phyloP scores from a whole-genome alignment of 2,888 invertebrate species.

The Hofmannophila pseudospretella region DNA sequence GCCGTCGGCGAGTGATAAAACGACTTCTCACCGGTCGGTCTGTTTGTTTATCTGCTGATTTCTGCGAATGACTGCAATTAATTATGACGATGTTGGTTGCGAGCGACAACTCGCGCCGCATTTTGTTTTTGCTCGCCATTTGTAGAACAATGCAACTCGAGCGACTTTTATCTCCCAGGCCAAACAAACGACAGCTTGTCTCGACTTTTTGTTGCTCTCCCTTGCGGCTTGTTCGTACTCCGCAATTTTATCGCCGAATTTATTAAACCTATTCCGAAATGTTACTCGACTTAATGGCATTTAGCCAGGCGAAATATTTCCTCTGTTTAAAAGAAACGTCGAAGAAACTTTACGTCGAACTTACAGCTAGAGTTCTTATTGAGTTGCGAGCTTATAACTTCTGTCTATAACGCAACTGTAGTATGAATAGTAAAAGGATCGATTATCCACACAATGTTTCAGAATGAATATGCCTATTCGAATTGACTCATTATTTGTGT shows the following conservation, averaged over 20 bases:
- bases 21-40: constrained; percentile 45
- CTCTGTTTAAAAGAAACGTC: constrained; percentile 23
- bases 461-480: constrained; percentile 30
- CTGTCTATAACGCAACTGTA: neutral
- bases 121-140: constrained; percentile 66
- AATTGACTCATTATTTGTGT: constrained; percentile 61
- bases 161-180: constrained; percentile 57
- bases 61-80: constrained; percentile 69
- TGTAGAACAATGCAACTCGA: constrained; percentile 64
- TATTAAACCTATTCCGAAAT: constrained; percentile 45
- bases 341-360: constrained; percentile 16
- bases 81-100: constrained; percentile 51
- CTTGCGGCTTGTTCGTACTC: constrained; percentile 25
- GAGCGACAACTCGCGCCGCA: constrained; percentile 29
- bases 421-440: constrained; percentile 8
- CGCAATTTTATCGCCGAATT: constrained; percentile 42
- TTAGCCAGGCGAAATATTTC: constrained; percentile 32
- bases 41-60: constrained; percentile 55
- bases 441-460: constrained; percentile 35
- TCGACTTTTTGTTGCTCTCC: constrained; percentile 45
- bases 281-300: constrained; percentile 34
- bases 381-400: constrained; percentile 16
- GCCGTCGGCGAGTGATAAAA: constrained; percentile 56
- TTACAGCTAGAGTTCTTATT: constrained; percentile 27
- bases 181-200: constrained; percentile 50